Evolutionary conservation across 2,888 invertebrate species (phyloP), one percentile per base, ranked within the genome.

Genomic region (Megalurothrips usitatus): DNA sequence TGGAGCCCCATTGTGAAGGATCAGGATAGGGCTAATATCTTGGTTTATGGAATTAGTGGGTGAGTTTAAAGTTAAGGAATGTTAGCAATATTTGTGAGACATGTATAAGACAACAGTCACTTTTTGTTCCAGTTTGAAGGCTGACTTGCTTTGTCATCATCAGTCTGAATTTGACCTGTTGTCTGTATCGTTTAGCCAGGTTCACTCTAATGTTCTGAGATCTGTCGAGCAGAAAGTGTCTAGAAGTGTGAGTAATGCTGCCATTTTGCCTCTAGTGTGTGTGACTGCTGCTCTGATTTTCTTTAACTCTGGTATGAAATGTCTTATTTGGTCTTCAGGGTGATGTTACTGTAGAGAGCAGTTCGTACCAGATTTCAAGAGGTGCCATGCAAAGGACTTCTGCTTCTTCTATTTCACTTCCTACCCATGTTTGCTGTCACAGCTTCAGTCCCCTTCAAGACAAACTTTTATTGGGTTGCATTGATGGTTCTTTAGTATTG

Each of bases 161-260:
- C 93, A 94, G 87, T 93, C 96, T 58, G 96, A 97, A 86, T 94
- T 94, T 87, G 96, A 96, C 88, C 96, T 96, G 0, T 87, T 96
- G n/a, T 91, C 91, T 85, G 94, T 95, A 49, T 91, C 92, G 84
- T 92, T 96, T 85, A 93, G 96, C 84, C 90, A 91, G 83, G 89
- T 91, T 81, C 90, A 92, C 83, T 91, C 92, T 81, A 92, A 93
- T 86, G 89, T 92, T 84, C 89, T 94, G 84, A 91, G 94, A 87
- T 92, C 94, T 83, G 89, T 97, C 78, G 96, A 97, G 86, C 96
- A 97, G 87, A 93, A 93, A 85, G 91, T 94, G 23, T 92, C 92
- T 0, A 84, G 83, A 68, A 84, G 83, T 81, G 85, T 85, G 80
- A 82, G 81, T 83, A 11, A 58, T 34, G 82, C 52, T 26, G n/a